Percentiles rank a stretch among this genome's conserved stretches.
Conservation (phyloP, 1,140 invertebrate genomes). For the Drosophila oshimai region DNA sequence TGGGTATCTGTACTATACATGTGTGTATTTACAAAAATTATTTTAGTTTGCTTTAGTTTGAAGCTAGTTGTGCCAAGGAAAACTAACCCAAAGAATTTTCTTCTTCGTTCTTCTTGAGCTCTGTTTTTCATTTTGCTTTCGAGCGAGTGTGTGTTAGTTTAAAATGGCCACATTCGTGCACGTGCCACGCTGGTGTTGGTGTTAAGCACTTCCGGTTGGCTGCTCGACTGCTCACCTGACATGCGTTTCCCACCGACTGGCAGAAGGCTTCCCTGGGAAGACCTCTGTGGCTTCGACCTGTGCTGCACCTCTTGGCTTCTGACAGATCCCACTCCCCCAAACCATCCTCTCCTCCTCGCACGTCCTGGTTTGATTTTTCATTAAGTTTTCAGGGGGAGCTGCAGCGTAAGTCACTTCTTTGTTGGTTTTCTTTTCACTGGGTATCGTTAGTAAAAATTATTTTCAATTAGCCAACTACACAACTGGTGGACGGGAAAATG, state of each 20-base stretch:
- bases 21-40: constrained; percentile 51
- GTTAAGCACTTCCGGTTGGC: constrained; percentile 68
- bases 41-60: constrained; percentile 56
- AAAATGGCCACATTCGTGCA: background rate
- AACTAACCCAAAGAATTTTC: constrained; percentile 22
- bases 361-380: constrained; percentile 61
- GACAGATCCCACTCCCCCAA: constrained; percentile 25
- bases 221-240: constrained; percentile 53
- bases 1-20: background rate
- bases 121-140: constrained; percentile 45
- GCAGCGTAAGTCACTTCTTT: constrained; percentile 13
- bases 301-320: constrained; percentile 64
- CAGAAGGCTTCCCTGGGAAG: background rate
- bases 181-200: constrained; percentile 40
- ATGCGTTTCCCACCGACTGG: constrained; percentile 47
- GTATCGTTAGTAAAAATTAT: constrained; percentile 62
- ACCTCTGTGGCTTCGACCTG: constrained; percentile 1
- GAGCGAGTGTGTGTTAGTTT: background rate
- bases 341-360: background rate
- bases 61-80: constrained; percentile 30
- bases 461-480: constrained; percentile 63
- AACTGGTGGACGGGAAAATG: constrained; percentile 24
- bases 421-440: constrained; percentile 4
- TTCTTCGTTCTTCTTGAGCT: constrained; percentile 15
- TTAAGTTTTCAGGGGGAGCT: constrained; percentile 55